Evolutionary conservation across 2,113 vertebrate genomes (phyloP), one percentile per base, ranked within the genome.

Genomic region (Serinus canaria): DNA sequence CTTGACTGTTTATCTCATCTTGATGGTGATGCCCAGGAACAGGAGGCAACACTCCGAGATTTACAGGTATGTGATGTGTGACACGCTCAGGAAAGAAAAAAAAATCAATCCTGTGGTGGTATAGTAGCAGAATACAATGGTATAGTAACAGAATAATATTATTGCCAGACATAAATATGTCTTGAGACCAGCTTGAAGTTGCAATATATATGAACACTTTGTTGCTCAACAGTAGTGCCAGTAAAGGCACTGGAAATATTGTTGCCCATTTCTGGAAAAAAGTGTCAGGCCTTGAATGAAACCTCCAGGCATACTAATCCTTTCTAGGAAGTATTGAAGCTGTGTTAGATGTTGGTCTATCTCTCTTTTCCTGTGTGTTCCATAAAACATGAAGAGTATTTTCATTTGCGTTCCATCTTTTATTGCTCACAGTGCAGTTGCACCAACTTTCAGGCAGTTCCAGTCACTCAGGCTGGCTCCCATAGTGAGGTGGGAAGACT

Each of bases 11-110:
- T 98, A 39, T 98, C 98, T 12, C 98, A 98, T 78, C 97, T 98
- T 69, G 98, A 98, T 89, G 99, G 98, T 50, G 98, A 98, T 17
- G 93, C 97, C 20, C 98, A 98, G 33, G 97, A 98, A 35, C 98
- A 99, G 19, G 99, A 99, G 95, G 96, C 97, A 67, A 98, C 98
- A 0, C 95, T 99, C 68, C 96, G 95, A 87, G 98, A 99, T 66
- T 98, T 99, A 53, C 98, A 99, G 98, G 99, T 99, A 97, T 41
- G 4, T 28, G 33, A 53, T 18, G 3, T 55, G 49, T 93, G 41
- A 75, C 23, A 46, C 2, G 1, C 5, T 56, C 78, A 37, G n/a
- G 20, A 3, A 47, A 39, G 39, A 39, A 11, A 50, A 60, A 27
- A 14, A 20, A 52, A 44, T 28, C 12, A 18, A 53, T 44, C 31